Evolutionary conservation across 2,888 invertebrate genomes (phyloP).

Genomic region (Griposia aprilina): DNA sequence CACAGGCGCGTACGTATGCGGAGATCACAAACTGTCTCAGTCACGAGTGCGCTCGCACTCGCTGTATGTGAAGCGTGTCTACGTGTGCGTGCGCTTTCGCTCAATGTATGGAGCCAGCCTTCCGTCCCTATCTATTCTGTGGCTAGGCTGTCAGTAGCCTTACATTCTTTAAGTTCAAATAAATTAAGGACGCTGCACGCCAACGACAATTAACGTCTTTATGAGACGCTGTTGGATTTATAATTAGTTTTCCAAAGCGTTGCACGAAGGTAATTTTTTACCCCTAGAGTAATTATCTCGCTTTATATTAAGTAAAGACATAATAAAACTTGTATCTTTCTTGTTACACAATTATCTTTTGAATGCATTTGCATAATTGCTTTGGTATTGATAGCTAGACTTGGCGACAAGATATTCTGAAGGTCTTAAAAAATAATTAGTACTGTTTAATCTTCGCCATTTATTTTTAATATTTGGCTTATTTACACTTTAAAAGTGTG

Average conservation of each 20-base stretch:
- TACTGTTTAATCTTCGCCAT: constrained; percentile 39
- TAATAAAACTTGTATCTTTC: constrained; percentile 56
- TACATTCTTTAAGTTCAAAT: constrained; percentile 65
- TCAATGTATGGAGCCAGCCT: neutral
- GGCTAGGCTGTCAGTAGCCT: constrained; percentile 54
- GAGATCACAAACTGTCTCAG: neutral
- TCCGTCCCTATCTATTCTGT: constrained; percentile 16
- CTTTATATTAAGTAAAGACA: constrained; percentile 41
- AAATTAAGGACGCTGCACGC: constrained; percentile 72
- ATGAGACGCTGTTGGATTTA: constrained; percentile 31
- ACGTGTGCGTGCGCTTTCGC: neutral
- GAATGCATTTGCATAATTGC: constrained; percentile 42
- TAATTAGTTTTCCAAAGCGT: constrained; percentile 23
- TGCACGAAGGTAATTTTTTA: constrained; percentile 16
- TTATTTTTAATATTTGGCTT: constrained; percentile 56
- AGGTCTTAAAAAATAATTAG: constrained; percentile 31
- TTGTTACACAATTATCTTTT: constrained; percentile 34
- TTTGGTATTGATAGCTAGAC: constrained; percentile 58
- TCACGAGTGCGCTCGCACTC: neutral
- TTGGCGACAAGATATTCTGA: constrained; percentile 52
- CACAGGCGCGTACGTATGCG: constrained; percentile 5
- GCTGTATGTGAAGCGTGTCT: too few species aligned
- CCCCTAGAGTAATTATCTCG: constrained; percentile 36
- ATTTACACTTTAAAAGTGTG: constrained; percentile 62
- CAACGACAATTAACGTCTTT: constrained; percentile 59